Evolutionary conservation across 1,140 invertebrate genomes (phyloP), one percentile per base, ranked within the genome.

Genomic region (Sycophila sp.): DNA sequence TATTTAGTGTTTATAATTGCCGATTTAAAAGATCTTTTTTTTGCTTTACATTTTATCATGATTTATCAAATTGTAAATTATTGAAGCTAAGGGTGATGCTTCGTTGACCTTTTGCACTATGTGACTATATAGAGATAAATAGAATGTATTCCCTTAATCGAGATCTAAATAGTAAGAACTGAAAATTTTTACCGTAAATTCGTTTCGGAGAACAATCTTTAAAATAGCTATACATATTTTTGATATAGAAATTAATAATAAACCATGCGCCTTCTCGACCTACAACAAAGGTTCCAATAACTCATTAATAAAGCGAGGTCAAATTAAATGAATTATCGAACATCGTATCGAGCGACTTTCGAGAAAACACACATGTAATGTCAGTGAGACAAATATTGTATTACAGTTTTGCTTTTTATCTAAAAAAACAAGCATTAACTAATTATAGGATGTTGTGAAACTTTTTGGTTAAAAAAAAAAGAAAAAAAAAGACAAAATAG

Each of bases 161-260:
- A 53, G 28, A 42, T 53, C 67, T 78, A 72, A n/a, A n/a, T 69
- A 79, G 63, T 66, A 73, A 73, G 72, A 76, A 78, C 58, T 26
- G 53, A 67, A 58, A 75, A n/a, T n/a, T 55, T 45, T 73, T 74
- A 71, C 28, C 58, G 24, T 76, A 68, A 70, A 69, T 78, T 73
- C 45, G 64, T 78, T 77, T 75, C n/a, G 70, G 72, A 69, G 71
- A 71, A 69, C 76, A 78, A 73, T 77, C 68, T 71, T 80, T 78
- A 63, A 76, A 76, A 73, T 79, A 77, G 79, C 73, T 74, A 56
- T 72, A 79, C 77, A 79, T 81, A 81, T 81, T 81, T 81, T 81
- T 81, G 80, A 81, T 81, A 81, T 80, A 80, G 80, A 81, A 77
- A 58, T 64, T 55, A 64, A 70, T 55, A 64, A 70, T 58, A 58